A percentile compares a stretch with the other conserved stretches of the same genome.
phyloP scores from a whole-genome alignment of 2,797 vertebrate genomes.

The Amazonetta brasiliensis region DNA sequence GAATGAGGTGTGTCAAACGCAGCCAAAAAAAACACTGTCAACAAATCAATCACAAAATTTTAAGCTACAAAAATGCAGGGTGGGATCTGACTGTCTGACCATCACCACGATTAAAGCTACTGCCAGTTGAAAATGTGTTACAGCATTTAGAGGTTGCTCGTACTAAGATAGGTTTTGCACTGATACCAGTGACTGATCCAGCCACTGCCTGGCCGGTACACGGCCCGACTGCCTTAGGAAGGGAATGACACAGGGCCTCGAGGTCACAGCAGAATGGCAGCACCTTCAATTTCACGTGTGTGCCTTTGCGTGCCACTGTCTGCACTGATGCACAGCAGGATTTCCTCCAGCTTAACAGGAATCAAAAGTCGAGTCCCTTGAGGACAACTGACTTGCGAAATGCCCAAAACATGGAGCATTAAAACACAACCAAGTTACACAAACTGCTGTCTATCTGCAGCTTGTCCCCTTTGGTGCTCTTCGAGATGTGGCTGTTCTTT shows the following conservation, averaged over 20 bases:
- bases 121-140: background rate
- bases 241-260: rapidly evolving
- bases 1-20: background rate
- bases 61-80: background rate
- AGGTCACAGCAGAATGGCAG: background rate
- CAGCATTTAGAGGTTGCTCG: background rate
- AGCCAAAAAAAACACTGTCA: background rate
- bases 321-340: background rate
- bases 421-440: background rate
- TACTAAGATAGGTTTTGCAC: rapidly evolving
- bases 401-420: no score
- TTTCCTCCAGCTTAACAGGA: background rate
- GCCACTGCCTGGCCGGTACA: background rate
- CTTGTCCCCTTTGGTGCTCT: background rate
- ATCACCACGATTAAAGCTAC: no score
- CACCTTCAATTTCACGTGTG: rapidly evolving
- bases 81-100: background rate
- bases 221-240: rapidly evolving
- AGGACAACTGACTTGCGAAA: background rate
- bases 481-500: background rate
- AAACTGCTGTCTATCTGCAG: background rate
- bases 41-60: background rate
- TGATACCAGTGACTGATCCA: background rate
- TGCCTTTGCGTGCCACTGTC: background rate
- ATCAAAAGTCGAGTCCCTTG: background rate